Evolutionary conservation across 2,888 invertebrate species (phyloP), one percentile per base, ranked within the genome.

Genomic region (Sympetrum striolatum): DNA sequence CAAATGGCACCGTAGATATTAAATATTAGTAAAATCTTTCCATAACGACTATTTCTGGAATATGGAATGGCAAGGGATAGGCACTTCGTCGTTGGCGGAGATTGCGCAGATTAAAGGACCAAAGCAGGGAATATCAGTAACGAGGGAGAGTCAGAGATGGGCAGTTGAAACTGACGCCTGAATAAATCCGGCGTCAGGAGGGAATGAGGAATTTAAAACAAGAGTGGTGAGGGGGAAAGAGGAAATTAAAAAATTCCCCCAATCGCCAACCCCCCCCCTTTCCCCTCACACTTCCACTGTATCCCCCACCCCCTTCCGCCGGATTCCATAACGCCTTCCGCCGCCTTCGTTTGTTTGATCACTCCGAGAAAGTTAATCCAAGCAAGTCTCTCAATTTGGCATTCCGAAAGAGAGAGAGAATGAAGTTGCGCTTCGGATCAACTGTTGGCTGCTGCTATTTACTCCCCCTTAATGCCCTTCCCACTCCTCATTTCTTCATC

Each of bases 291-390:
- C n/a, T 35, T 35, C 80, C 3, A 14, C 35, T 37, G 12, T 18
- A 6, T 12, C 18, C 15, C 60, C 0, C 58, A 8, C 22, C 22
- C 60, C 12, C 64, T 2, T 60, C 37, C 8, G 15, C 82, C 10
- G 12, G 31, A 82, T 35, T 60, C 82, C 82, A 31, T 82, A 35
- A 58, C 82, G 82, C 82, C 58, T 82, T 82, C 53, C 82, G 48
- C 48, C 58, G 82, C 31, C n/a, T 58, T 82, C 64, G 53, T 60
- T 58, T 37, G 86, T 60, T 86, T 60, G 86, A 37, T 37, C 60
- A 82, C 22, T 35, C 58, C 82, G 58, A 82, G 82, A 25, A 82
- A 82, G 82, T 82, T 82, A 82, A 82, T 82, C 82, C 82, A 82
- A 82, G 58, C 82, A 82, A 58, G 82, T 35, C 58, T 53, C 81